Percentiles rank a stretch among this genome's conserved stretches.
These are phyloP conservation scores for Agriopis marginaria DNA, from an alignment of 2,888 invertebrate genomes.

Conservation along the genomic window DNA sequence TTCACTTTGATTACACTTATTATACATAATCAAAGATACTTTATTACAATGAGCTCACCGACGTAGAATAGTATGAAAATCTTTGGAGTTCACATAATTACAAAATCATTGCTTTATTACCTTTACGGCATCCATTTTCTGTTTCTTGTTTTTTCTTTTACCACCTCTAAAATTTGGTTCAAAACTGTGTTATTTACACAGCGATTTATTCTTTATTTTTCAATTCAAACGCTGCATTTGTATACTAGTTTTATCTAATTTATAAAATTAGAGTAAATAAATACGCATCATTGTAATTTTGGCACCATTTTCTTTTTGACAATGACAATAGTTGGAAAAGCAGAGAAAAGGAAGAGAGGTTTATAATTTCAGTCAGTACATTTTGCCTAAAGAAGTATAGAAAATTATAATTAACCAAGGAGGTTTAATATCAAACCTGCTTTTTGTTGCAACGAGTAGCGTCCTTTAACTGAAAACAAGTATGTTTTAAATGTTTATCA, in stretches of 20 bases:
- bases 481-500: too few species aligned
- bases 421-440: neutral
- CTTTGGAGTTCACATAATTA: too few species aligned
- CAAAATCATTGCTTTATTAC: neutral
- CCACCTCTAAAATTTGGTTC: neutral
- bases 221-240: constrained; percentile 23
- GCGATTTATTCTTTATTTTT: constrained; percentile 29
- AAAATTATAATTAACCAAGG: neutral
- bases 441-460: neutral
- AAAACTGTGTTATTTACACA: constrained; percentile 1
- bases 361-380: neutral
- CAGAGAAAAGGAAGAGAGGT: neutral
- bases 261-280: constrained; percentile 9
- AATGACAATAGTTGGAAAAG: constrained; percentile 15
- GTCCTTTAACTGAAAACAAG: too few species aligned
- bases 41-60: too few species aligned
- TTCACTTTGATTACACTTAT: too few species aligned
- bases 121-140: constrained; percentile 8
- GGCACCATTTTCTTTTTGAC: constrained; percentile 35
- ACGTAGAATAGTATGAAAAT: too few species aligned
- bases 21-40: too few species aligned
- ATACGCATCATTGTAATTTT: constrained; percentile 36
- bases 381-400: neutral
- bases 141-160: constrained; percentile 5
- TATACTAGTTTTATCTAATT: constrained; percentile 13